A percentile compares a stretch with the other conserved stretches of the same genome.
These are phyloP conservation scores for Zaprionus obscuricornis DNA, from an alignment of 2,888 invertebrate genomes.

Conservation along the genomic window DNA sequence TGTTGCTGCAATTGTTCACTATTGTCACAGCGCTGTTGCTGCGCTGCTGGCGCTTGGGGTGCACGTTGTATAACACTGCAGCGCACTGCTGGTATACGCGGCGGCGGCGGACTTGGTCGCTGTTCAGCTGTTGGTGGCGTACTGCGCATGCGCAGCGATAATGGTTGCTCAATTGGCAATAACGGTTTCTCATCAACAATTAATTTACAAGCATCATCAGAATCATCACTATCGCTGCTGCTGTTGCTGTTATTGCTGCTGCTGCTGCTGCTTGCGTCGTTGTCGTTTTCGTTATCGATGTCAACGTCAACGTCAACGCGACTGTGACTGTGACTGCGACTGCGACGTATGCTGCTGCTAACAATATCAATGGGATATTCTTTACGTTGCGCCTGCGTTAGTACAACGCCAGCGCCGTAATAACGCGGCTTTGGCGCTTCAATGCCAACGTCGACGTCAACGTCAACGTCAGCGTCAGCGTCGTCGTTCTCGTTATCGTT, in stretches of 20 bases:
- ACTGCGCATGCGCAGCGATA: slow-evolving; percentile 85
- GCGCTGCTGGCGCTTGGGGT: slow-evolving; percentile 84
- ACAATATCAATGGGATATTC: slow-evolving; percentile 86
- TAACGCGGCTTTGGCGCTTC: slow-evolving; percentile 85
- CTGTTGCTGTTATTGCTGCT: slow-evolving; percentile 8
- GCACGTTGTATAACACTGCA: slow-evolving; percentile 94
- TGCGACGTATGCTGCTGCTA: slow-evolving; percentile 26
- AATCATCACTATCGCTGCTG: slow-evolving; percentile 49
- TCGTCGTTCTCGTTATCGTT: slow-evolving; percentile 4
- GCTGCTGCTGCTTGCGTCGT: not conserved
- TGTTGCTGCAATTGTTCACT: slow-evolving; percentile 1
- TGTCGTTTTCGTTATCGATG: slow-evolving; percentile 15
- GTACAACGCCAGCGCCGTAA: slow-evolving; percentile 91
- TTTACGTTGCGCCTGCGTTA: slow-evolving; percentile 92
- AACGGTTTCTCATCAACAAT: slow-evolving; percentile 88
- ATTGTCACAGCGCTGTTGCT: not conserved
- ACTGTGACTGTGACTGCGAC: too few relatives aligned
- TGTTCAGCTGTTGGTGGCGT: slow-evolving; percentile 84
- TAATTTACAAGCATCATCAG: slow-evolving; percentile 85
- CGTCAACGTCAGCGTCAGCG: slow-evolving; percentile 44
- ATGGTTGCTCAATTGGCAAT: slow-evolving; percentile 86
- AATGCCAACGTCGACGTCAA: slow-evolving; percentile 63
- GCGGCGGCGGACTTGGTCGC: slow-evolving; percentile 85
- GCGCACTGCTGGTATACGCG: slow-evolving; percentile 88
- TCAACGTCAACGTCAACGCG: slow-evolving; percentile 11